Evolutionary conservation across 1,140 invertebrate species (phyloP).

Genomic region (Drosophila seguyi): DNA sequence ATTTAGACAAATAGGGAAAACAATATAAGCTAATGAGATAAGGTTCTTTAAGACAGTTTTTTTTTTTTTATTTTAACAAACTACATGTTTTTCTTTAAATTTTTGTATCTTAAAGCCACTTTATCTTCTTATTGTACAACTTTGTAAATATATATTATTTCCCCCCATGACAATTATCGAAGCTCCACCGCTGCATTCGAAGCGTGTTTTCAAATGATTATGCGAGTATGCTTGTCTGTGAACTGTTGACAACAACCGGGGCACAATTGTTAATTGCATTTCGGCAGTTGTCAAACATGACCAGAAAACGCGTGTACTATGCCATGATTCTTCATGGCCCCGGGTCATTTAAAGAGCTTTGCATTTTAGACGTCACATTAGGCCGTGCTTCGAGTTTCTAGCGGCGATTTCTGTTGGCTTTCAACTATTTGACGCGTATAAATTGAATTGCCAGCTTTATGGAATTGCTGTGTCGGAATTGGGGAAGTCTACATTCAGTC

Average conservation of each 20-base stretch:
- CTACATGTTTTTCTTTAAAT: no score
- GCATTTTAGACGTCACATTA: slow-evolving; percentile 44
- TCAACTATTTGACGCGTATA: slow-evolving; percentile 38
- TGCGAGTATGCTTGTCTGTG: slow-evolving; percentile 27
- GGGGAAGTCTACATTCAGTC: slow-evolving; percentile 8
- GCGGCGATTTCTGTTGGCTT: slow-evolving; percentile 20
- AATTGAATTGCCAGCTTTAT: slow-evolving; percentile 48
- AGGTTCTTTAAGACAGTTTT: not conserved
- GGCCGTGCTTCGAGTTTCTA: not conserved
- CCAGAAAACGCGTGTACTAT: slow-evolving; percentile 58
- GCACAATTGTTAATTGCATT: slow-evolving; percentile 84
- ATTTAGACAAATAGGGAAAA: not conserved
- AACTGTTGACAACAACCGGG: slow-evolving; percentile 54
- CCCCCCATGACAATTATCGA: not conserved
- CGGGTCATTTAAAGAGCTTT: slow-evolving; percentile 31
- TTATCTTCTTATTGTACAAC: not conserved
- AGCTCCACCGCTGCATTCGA: slow-evolving; percentile 2
- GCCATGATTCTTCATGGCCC: slow-evolving; percentile 61
- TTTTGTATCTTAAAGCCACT: rapidly evolving
- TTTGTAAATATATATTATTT: not conserved
- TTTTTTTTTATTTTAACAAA: no score
- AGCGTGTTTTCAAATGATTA: slow-evolving; percentile 12
- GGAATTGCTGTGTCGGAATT: not conserved
- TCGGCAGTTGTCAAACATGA: slow-evolving; percentile 77
- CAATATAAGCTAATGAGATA: not conserved